Conservation (phyloP, 1,140 invertebrate genomes). For the Leptopilina boulardi region DNA sequence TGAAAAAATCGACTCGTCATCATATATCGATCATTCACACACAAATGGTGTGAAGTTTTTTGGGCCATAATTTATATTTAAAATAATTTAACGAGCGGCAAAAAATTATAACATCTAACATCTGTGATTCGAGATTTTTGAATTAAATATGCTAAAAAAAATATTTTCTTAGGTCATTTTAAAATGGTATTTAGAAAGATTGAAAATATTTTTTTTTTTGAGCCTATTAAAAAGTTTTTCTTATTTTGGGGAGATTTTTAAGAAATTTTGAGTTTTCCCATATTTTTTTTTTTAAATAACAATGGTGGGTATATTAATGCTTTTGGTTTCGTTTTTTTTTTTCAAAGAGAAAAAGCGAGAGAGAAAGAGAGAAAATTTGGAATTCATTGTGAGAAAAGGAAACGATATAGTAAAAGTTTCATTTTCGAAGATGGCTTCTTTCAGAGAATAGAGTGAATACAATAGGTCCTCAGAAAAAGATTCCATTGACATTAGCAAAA, state of each 20-base stretch:
- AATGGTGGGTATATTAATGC: not conserved
- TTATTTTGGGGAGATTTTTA: not conserved
- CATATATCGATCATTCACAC: not conserved
- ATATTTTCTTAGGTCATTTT: slow-evolving; percentile 2
- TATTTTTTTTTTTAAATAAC: slow-evolving; percentile 31
- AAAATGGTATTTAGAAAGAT: not conserved
- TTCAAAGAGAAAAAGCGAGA: not conserved
- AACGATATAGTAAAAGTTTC: slow-evolving; percentile 22
- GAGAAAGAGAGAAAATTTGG: not conserved
- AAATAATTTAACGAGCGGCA: not conserved
- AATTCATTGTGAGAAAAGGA: not conserved
- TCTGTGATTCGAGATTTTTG: not conserved
- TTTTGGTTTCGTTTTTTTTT: not conserved
- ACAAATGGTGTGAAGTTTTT: not conserved
- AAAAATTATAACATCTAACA: no score
- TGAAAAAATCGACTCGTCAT: not conserved
- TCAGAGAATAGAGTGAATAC: not conserved
- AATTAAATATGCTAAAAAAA: not conserved
- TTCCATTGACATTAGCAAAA: slow-evolving; percentile 31
- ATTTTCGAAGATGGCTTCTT: slow-evolving; percentile 31
- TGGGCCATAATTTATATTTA: not conserved
- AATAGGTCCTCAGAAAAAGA: slow-evolving; percentile 23
- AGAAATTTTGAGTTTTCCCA: not conserved
- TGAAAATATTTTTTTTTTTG: slow-evolving; percentile 5
- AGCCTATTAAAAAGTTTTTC: slow-evolving; percentile 7